These are phyloP conservation scores for Pocillopora grandis DNA, from an alignment of 92 coral and sea anemone species.

Conservation along the genomic window DNA sequence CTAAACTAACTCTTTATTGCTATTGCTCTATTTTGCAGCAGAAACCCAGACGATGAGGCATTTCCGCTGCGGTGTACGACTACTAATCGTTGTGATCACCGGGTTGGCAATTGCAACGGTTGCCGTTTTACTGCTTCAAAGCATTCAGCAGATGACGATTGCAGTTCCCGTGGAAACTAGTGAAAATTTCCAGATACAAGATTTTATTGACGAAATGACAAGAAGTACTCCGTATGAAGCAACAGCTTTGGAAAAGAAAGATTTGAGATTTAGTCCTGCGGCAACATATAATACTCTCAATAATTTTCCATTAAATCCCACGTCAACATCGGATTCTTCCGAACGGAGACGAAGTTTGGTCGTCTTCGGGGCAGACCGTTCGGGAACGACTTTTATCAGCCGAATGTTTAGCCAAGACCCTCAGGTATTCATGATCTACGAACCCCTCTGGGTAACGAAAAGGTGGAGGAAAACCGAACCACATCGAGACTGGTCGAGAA, in stretches of 20 bases:
- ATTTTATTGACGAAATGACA: not conserved
- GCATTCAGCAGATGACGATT: not conserved
- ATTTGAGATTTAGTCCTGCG: not conserved
- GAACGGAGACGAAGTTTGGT: conserved; percentile 36
- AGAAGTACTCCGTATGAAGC: not conserved
- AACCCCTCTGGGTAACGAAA: conserved; percentile 44
- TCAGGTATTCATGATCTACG: conserved; percentile 41
- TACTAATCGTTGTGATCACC: not conserved
- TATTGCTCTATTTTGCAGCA: not conserved
- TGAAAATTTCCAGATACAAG: not conserved
- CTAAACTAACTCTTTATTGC: too few species aligned
- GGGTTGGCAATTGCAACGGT: not conserved
- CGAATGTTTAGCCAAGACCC: conserved; percentile 53
- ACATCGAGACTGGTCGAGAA: conserved; percentile 25
- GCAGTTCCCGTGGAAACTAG: not conserved
- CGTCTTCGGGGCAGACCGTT: conserved; percentile 45
- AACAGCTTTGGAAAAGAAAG: not conserved
- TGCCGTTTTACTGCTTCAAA: not conserved
- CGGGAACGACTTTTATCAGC: conserved; percentile 45
- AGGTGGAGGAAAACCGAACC: conserved; percentile 10
- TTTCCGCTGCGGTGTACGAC: not conserved
- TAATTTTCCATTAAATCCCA: not conserved
- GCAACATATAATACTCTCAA: not conserved
- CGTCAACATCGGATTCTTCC: conserved; percentile 13
- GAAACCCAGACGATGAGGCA: conserved; percentile 1